Evolutionary conservation across 1,140 invertebrate genomes (phyloP).

Genomic region (Drosophila kurseongensis): DNA sequence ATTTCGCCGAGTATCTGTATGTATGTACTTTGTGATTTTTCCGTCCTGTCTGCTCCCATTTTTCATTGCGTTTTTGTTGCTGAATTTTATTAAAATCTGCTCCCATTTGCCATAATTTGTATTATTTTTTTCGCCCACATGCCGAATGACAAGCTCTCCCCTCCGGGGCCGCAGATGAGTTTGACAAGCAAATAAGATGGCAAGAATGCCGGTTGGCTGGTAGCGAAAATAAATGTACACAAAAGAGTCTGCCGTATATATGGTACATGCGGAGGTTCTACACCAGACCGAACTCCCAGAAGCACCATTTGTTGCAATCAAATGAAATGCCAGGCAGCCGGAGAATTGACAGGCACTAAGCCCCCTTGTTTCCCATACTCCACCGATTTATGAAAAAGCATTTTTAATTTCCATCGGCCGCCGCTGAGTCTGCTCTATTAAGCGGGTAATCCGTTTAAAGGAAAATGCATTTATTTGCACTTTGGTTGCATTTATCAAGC

Average conservation of each 20-base stretch:
- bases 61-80: conserved; percentile 63
- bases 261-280: neutral
- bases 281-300: neutral
- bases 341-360: conserved; percentile 54
- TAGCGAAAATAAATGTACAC: conserved; percentile 26
- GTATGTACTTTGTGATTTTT: conserved; percentile 10
- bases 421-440: conserved; percentile 48
- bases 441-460: conserved; percentile 70
- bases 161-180: conserved; percentile 65
- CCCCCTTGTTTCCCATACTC: conserved; percentile 10
- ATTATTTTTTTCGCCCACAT: conserved; percentile 53
- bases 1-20: conserved; percentile 40
- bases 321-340: conserved; percentile 66
- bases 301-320: conserved; percentile 71
- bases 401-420: conserved; percentile 50
- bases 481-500: conserved; percentile 47
- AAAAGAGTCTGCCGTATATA: conserved; percentile 15
- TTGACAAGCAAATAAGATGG: conserved; percentile 70
- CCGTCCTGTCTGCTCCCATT: conserved; percentile 20
- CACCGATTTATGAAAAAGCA: conserved; percentile 39
- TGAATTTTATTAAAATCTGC: conserved; percentile 83
- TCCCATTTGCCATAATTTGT: conserved; percentile 82
- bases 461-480: conserved; percentile 61
- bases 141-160: conserved; percentile 54
- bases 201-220: conserved; percentile 5